These are phyloP conservation scores for Drosophila bunnanda DNA, from an alignment of 2,888 invertebrate genomes.

Conservation along the genomic window DNA sequence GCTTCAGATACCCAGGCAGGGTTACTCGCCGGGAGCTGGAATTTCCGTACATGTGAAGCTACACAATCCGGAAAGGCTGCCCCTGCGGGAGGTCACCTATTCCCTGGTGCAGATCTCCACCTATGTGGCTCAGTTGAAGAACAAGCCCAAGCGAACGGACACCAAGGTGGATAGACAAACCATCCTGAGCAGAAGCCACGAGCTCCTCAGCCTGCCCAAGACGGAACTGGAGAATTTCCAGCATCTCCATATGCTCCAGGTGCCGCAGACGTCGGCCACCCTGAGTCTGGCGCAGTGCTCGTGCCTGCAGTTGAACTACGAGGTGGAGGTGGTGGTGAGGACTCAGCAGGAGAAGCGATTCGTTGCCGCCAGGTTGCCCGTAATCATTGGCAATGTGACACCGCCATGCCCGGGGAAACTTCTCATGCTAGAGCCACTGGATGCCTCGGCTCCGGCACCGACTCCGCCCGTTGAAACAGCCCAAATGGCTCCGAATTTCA, in stretches of 20 bases:
- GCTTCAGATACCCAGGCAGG: constrained; percentile 68
- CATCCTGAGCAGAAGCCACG: constrained; percentile 59
- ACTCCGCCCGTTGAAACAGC: constrained; percentile 38
- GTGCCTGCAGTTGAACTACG: constrained; percentile 77
- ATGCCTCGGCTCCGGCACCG: constrained; percentile 46
- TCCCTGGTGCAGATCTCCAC: constrained; percentile 72
- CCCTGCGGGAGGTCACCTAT: constrained; percentile 62
- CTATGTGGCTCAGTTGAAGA: constrained; percentile 56
- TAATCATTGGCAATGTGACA: constrained; percentile 61
- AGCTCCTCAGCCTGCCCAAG: constrained; percentile 45
- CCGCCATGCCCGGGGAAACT: constrained; percentile 17
- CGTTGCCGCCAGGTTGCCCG: constrained; percentile 64
- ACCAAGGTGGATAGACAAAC: constrained; percentile 55
- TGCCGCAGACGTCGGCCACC: constrained; percentile 70
- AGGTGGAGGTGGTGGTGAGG: constrained; percentile 72
- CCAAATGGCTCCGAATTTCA: constrained; percentile 33
- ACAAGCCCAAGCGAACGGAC: constrained; percentile 57
- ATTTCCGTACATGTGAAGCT: constrained; percentile 75
- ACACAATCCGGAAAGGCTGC: constrained; percentile 66
- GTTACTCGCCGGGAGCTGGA: constrained; percentile 71
- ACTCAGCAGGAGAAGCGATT: constrained; percentile 58
- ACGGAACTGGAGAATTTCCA: constrained; percentile 58
- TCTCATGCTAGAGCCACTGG: constrained; percentile 19
- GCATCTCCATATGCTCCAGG: constrained; percentile 67
- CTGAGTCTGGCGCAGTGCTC: constrained; percentile 58